Base-by-base conservation (phyloP, 2,888 invertebrate genomes). In the Catonia carolina region DNA sequence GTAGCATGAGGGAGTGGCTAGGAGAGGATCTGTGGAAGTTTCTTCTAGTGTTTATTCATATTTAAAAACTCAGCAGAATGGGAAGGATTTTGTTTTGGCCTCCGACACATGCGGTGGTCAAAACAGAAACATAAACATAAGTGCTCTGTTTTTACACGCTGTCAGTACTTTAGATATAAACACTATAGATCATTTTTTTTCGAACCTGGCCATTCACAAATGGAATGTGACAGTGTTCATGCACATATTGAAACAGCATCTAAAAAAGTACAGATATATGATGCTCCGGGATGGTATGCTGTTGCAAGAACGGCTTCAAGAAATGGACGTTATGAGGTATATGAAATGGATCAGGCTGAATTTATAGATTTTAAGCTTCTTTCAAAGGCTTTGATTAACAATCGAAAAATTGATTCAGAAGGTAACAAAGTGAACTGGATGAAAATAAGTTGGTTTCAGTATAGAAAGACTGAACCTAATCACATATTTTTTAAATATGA, bases 151-250 rank as follows among this genome's bases (percentile, higher is more conserved):
- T 14, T 14, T 33, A 17, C 31, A 39, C 22, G 42, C 53, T 15
- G 14, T 53, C 8, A 7, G 31, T 45, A 35, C 35, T 18, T 23
- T 55, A 22, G 22, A 55, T 18, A 18, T 35, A 23, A 36, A 55
- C 10, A 12, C 27, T 35, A 42, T 47, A 14, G 33, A 55, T 12
- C 53, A 22, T 18, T 37, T 37, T 42, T 53, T 53, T 18, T 53
- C 10, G 53, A 53, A 27, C 35, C 54, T 14, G 47, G 54, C 17
- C 54, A 54, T 47, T 14, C 54, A 2, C 54, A 54, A 22, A 54
- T 47, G 35, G 35, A 47, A 22, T 47, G 47, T 18, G 51, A 51
- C 51, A 27, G 15, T 17, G 39, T 47, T 22, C 54, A 54, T 42
- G 47, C 47, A 10, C 8, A 23, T 7, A 47, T 47, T 12, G 35